phyloP scores from a whole-genome alignment of 2,797 vertebrate species.

The Leptodactylus fallax region DNA sequence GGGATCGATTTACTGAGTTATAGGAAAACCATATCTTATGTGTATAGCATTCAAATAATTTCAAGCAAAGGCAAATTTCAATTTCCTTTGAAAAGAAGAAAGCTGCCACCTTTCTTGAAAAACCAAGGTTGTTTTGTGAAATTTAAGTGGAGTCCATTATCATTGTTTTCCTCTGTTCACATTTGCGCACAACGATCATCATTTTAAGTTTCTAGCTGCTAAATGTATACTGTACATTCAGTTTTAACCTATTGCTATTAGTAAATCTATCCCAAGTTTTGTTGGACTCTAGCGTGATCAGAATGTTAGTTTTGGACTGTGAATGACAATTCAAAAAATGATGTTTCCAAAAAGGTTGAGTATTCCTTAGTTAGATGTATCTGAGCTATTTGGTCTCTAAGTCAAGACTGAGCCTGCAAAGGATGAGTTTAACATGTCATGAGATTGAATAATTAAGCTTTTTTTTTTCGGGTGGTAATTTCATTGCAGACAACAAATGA shows the following conservation, averaged over 20 bases:
- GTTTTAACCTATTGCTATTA: neutral
- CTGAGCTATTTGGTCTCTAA: conserved; percentile 83
- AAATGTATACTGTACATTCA: conserved; percentile 19
- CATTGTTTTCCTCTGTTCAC: neutral
- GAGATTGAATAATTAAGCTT: conserved; percentile 78
- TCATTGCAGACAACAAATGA: conserved; percentile 90
- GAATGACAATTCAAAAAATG: conserved; percentile 51
- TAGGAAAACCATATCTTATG: neutral
- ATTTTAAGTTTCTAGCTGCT: neutral
- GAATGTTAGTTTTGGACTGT: conserved; percentile 3
- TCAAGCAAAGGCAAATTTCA: neutral
- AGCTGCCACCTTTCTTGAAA: neutral
- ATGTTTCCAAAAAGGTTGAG: conserved; percentile 88
- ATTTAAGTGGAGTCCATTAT: neutral
- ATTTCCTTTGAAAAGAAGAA: neutral
- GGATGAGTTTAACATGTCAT: conserved; percentile 78
- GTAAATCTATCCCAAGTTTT: conserved; percentile 69
- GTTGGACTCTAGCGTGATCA: neutral
- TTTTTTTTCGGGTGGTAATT: conserved; percentile 85
- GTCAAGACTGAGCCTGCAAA: conserved; percentile 72
- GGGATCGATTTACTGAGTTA: neutral
- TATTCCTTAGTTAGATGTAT: conserved; percentile 85
- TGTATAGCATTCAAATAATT: neutral
- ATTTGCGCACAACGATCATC: neutral
- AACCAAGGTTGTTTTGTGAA: neutral